Base-by-base conservation (phyloP, 2,797 vertebrate species). In the Anisognathus igniventris region DNA sequence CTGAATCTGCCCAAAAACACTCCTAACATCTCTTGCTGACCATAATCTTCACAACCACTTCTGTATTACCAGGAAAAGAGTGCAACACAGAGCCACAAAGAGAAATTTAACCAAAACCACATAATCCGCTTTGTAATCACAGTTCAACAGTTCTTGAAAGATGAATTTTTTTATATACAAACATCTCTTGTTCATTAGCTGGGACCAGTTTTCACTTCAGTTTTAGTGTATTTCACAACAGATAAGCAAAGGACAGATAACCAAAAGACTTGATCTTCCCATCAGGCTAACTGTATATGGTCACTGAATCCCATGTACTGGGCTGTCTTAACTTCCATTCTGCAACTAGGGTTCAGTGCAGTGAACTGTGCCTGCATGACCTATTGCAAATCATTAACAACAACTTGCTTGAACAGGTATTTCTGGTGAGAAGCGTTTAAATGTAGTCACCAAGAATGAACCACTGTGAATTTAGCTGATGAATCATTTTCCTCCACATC, bases 331-430 rank as follows among this genome's bases (percentile, higher is more conserved):
- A 56, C 11, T 90, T 91, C 54, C 71, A 37, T 65, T 58, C 58
- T 50, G 42, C 42, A n/a, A 7, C 40, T 56, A 16, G 18, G 51
- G 80, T 85, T 94, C 86, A 86, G 44, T 62, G 70, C 62, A 58
- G 61, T 73, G 72, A 76, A 65, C 91, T 85, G 42, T 70, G 81
- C 28, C 77, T 61, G 35, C 8, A 3, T 79, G 92, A 91, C 67
- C 70, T 45, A 27, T 25, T 65, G 71, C 9, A 82, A 96, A 95
- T 95, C 54, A 97, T 96, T 97, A 94, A 94, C 74, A 64, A 57
- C 57, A 73, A 35, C 33, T 82, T 86, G 88, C 64, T 94, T 37
- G 40, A 68, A 61, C 44, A 50, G 22, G 30, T 66, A 50, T 62
- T 88, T 92, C 61, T 91, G 62, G 22, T 79, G 74, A 78, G 71